Percentiles rank a stretch among this genome's conserved stretches.
These are phyloP conservation scores for Cardiocondyla obscurior DNA, from an alignment of 1,140 invertebrate species.

Conservation along the genomic window DNA sequence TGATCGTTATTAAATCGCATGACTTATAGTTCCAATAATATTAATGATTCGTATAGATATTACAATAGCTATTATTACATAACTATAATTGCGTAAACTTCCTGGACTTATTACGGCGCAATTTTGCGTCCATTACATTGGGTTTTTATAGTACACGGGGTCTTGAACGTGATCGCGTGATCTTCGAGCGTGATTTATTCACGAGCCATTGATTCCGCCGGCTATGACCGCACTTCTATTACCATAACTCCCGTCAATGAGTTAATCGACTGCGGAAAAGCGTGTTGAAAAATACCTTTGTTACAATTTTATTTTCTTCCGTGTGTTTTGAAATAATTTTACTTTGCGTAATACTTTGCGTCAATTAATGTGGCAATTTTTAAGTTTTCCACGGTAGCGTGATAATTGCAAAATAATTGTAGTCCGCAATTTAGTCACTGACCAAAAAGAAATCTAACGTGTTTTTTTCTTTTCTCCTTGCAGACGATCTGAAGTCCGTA, in stretches of 20 bases:
- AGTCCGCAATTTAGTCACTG: neutral
- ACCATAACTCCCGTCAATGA: constrained; percentile 33
- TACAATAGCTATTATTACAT: too few species aligned
- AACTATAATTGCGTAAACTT: too few species aligned
- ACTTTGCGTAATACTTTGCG: too few species aligned
- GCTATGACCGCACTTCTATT: constrained; percentile 42
- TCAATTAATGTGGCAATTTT: too few species aligned
- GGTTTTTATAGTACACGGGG: too few species aligned
- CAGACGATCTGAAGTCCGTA: constrained; percentile 87
- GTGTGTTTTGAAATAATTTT: neutral
- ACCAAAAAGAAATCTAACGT: neutral
- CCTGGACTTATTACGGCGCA: too few species aligned
- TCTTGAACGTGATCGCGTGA: constrained; percentile 46
- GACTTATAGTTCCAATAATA: too few species aligned
- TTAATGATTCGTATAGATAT: too few species aligned
- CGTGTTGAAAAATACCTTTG: constrained; percentile 29
- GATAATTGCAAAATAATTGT: neutral
- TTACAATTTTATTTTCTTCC: neutral
- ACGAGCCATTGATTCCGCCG: constrained; percentile 44
- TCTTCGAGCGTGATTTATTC: constrained; percentile 29
- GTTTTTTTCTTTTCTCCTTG: constrained; percentile 66
- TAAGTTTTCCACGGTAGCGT: neutral
- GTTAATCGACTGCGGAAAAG: constrained; percentile 32
- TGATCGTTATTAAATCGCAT: too few species aligned
- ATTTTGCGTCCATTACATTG: too few species aligned